Conservation (phyloP, 2,797 vertebrate species). For the Tenualosa thibaudeaui region DNA sequence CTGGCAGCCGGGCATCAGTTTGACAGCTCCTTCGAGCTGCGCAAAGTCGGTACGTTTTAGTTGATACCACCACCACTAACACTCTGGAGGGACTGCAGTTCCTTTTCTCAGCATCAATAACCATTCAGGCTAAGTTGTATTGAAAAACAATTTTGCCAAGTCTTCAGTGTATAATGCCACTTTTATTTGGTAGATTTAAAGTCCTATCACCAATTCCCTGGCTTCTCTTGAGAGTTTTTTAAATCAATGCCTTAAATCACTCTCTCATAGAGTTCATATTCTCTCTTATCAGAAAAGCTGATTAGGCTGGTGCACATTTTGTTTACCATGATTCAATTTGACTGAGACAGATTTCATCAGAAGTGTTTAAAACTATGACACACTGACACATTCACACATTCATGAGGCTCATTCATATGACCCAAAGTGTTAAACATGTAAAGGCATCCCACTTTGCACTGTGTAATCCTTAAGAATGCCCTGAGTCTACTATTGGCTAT, state of each 20-base stretch:
- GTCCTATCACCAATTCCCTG: not conserved
- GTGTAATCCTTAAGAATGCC: not conserved
- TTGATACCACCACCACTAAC: not conserved
- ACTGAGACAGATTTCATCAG: not conserved
- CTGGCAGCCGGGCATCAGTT: slow-evolving; percentile 95
- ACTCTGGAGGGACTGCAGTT: not conserved
- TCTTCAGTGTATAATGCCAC: not conserved
- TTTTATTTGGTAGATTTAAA: not conserved
- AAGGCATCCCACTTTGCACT: not conserved
- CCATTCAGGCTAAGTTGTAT: not conserved
- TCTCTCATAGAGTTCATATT: not conserved
- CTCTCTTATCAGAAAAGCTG: not conserved
- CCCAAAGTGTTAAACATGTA: not conserved
- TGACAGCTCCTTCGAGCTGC: slow-evolving; percentile 94
- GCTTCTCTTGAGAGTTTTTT: not conserved
- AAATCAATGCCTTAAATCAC: no score
- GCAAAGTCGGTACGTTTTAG: slow-evolving; percentile 87
- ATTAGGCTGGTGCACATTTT: not conserved
- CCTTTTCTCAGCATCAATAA: not conserved
- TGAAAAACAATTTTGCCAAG: not conserved
- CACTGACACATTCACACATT: not conserved
- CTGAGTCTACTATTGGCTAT: no score
- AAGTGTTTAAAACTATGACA: not conserved
- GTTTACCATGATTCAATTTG: not conserved
- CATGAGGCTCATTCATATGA: not conserved